A percentile compares a stretch with the other conserved stretches of the same genome.
Evolutionary conservation across 2,888 invertebrate species (phyloP).

Genomic region (Orthosia incerta): DNA sequence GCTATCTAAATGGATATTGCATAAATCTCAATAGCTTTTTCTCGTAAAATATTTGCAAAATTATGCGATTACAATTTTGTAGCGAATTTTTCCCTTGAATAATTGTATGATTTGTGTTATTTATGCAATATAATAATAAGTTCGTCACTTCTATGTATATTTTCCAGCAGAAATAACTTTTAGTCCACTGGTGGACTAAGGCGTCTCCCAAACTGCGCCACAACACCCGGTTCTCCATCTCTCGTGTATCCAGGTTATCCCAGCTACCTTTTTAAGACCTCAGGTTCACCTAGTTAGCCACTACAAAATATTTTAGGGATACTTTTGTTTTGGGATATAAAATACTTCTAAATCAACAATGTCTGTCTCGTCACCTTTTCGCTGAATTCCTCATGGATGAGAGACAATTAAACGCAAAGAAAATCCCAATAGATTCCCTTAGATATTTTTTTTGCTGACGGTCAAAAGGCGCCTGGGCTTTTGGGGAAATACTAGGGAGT

Average conservation of each 20-base stretch:
- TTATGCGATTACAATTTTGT: background rate
- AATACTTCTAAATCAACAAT: background rate
- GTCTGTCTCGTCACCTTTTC: background rate
- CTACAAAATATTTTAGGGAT: no score
- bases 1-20: constrained; percentile 27
- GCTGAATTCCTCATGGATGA: no score
- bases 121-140: background rate
- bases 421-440: background rate
- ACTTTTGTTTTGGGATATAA: no score
- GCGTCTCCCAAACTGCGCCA: no score
- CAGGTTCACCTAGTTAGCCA: no score
- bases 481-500: no score
- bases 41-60: background rate
- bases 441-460: no score
- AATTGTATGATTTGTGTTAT: background rate
- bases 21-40: constrained; percentile 41
- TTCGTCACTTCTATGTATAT: background rate
- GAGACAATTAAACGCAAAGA: background rate
- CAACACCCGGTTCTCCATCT: no score
- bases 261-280: no score
- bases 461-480: no score
- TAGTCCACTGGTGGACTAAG: no score
- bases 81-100: background rate
- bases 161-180: background rate
- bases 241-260: no score